Conservation (phyloP, 2,797 vertebrate species). For the Oryzias dopingdopingensis region DNA sequence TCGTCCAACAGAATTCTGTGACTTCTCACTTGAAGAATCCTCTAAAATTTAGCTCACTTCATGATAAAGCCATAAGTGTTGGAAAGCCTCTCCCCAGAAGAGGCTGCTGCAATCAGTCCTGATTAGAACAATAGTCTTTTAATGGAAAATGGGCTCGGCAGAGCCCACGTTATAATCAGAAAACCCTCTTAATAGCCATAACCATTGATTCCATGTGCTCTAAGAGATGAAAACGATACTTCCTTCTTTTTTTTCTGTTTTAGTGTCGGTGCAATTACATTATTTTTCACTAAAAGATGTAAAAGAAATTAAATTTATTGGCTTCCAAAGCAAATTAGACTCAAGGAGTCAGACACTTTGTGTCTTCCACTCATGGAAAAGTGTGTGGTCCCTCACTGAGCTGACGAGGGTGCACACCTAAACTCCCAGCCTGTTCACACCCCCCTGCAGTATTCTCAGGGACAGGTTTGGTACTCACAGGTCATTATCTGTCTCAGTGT, state of each 20-base stretch:
- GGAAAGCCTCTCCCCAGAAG: conserved; percentile 20
- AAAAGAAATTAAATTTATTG: conserved; percentile 18
- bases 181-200: conserved; percentile 48
- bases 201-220: conserved; percentile 50
- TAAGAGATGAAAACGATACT: conserved; percentile 34
- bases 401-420: conserved; percentile 56
- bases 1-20: too few relatives aligned
- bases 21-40: conserved; percentile 1
- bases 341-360: conserved; percentile 9
- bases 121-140: conserved; percentile 57
- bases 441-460: conserved; percentile 41
- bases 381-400: conserved; percentile 36
- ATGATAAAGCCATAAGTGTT: conserved; percentile 10
- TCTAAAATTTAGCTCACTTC: conserved; percentile 9
- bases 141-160: conserved; percentile 43
- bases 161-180: conserved; percentile 59
- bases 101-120: conserved; percentile 57
- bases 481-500: conserved; percentile 74
- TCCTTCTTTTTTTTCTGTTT: conserved; percentile 1
- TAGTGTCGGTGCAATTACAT: conserved; percentile 9
- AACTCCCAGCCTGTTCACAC: conserved; percentile 54
- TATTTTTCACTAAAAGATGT: conserved; percentile 11
- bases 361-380: conserved; percentile 27
- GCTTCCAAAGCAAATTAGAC: conserved; percentile 17
- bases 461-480: conserved; percentile 80